phyloP scores from a whole-genome alignment of 2,888 invertebrate species.

The Heliconius hortense region DNA sequence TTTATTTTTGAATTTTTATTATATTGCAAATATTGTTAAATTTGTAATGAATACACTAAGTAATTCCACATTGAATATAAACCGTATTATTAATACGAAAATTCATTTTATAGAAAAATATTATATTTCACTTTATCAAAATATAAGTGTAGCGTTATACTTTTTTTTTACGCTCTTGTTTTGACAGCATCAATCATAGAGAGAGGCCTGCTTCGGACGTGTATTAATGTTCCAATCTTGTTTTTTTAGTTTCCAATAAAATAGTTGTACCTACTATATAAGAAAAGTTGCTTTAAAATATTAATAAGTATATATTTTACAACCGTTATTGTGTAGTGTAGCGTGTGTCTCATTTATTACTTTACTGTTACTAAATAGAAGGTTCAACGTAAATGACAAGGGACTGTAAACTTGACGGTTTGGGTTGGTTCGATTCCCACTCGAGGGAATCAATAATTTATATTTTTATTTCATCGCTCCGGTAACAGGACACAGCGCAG shows the following conservation, averaged over 20 bases:
- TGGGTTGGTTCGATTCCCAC: no score
- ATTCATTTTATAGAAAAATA: neutral
- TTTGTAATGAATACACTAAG: no score
- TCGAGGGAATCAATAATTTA: no score
- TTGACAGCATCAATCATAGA: constrained; percentile 22
- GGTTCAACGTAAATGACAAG: no score
- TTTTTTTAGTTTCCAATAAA: constrained; percentile 20
- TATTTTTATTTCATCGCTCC: no score
- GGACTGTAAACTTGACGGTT: no score
- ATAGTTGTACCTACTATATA: constrained; percentile 7
- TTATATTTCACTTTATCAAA: neutral
- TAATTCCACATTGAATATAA: no score
- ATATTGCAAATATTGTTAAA: no score
- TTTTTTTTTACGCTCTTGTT: constrained; percentile 19
- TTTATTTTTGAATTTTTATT: no score
- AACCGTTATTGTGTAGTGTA: neutral
- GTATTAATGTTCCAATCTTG: constrained; percentile 17
- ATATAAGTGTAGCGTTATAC: constrained; percentile 7
- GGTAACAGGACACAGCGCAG: no score
- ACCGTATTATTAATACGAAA: neutral
- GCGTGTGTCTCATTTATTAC: neutral
- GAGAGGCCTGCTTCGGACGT: constrained; percentile 18
- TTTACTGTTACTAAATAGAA: no score
- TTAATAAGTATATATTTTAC: neutral
- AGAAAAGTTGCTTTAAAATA: neutral